These are phyloP conservation scores for Xyliphius kryptos DNA, from an alignment of 2,113 vertebrate genomes.

Conservation along the genomic window DNA sequence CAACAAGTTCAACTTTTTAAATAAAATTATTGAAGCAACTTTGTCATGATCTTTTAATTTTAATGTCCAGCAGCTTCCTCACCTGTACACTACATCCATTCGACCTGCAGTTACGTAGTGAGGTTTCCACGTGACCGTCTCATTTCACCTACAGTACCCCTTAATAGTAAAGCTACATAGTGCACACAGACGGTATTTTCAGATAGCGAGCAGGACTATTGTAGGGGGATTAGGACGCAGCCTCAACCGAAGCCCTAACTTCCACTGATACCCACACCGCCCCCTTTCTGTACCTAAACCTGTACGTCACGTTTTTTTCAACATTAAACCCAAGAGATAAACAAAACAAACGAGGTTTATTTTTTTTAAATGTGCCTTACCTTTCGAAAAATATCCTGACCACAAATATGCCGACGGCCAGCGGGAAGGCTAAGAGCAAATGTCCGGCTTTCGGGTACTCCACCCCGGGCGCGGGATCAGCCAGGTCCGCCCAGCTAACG, in stretches of 20 bases:
- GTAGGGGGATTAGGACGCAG: neutral
- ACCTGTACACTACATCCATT: too few species aligned
- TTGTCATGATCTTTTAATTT: too few species aligned
- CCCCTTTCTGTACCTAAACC: neutral
- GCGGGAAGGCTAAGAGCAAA: constrained; percentile 74
- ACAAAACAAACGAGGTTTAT: too few species aligned
- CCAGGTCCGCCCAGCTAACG: constrained; percentile 90
- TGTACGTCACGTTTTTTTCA: neutral
- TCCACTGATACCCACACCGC: neutral
- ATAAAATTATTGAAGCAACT: too few species aligned
- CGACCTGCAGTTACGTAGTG: neutral
- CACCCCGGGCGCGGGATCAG: constrained; percentile 68
- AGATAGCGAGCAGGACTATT: neutral
- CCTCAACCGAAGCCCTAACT: neutral
- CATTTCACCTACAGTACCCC: neutral
- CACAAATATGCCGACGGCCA: constrained; percentile 78
- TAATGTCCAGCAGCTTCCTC: too few species aligned
- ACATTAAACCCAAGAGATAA: too few species aligned
- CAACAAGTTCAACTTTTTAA: too few species aligned
- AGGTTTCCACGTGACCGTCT: neutral
- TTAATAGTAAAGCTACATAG: neutral
- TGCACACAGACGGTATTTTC: neutral
- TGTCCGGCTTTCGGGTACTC: constrained; percentile 77
- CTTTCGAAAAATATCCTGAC: constrained; percentile 88
- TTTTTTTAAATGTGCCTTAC: too few species aligned